phyloP scores from a whole-genome alignment of 1,140 invertebrate species.

The Wasmannia auropunctata region DNA sequence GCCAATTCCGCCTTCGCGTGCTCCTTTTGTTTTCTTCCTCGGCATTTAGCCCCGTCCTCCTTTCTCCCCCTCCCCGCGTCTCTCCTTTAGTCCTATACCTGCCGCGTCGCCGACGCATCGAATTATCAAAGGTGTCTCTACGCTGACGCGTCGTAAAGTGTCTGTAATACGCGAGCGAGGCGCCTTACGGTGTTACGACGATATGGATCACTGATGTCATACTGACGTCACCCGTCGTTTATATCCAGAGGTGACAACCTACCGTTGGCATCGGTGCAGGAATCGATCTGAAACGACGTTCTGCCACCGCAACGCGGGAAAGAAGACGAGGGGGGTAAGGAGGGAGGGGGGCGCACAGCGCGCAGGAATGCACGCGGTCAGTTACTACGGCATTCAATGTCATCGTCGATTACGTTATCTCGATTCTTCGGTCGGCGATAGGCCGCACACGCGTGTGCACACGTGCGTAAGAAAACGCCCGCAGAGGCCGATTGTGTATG shows the following conservation, averaged over 20 bases:
- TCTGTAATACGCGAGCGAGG: slow-evolving; percentile 40
- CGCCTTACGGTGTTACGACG: slow-evolving; percentile 74
- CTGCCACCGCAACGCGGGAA: slow-evolving; percentile 45
- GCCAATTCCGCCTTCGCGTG: slow-evolving; percentile 63
- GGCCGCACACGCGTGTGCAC: slow-evolving; percentile 66
- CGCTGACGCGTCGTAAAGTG: slow-evolving; percentile 32
- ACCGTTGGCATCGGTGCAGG: slow-evolving; percentile 76
- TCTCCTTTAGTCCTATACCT: slow-evolving; percentile 53
- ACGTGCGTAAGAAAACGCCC: slow-evolving; percentile 67
- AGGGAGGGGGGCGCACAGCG: background rate
- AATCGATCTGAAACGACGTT: slow-evolving; percentile 78
- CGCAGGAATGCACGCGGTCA: slow-evolving; percentile 74
- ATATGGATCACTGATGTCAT: slow-evolving; percentile 84
- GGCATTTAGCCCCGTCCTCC: slow-evolving; percentile 61
- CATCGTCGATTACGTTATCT: slow-evolving; percentile 76
- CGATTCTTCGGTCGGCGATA: slow-evolving; percentile 64
- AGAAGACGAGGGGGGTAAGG: background rate
- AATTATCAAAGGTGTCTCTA: slow-evolving; percentile 42
- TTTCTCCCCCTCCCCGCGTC: slow-evolving; percentile 29
- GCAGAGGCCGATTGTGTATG: slow-evolving; percentile 59
- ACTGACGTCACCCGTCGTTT: slow-evolving; percentile 82
- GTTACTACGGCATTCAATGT: slow-evolving; percentile 75
- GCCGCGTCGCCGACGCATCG: slow-evolving; percentile 42
- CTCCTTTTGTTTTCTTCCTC: slow-evolving; percentile 65
- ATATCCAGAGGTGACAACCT: slow-evolving; percentile 82